These are phyloP conservation scores for Nothobranchius kuhntae DNA, from an alignment of 2,113 vertebrate genomes.

Conservation along the genomic window DNA sequence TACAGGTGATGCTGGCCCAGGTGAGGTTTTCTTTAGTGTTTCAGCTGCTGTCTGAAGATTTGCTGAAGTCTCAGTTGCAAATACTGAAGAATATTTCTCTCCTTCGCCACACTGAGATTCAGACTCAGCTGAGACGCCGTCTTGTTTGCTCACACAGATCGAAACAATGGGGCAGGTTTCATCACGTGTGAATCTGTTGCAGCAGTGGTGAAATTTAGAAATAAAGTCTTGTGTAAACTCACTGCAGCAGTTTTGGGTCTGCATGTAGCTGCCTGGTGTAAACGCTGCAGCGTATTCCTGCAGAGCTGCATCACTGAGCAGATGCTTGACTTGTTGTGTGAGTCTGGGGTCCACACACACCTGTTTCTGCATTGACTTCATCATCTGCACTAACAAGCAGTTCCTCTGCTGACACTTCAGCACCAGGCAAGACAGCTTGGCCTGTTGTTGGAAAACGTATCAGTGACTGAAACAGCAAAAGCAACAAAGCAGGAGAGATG, in stretches of 20 bases:
- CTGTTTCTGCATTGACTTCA: constrained; percentile 53
- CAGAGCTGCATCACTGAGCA: constrained; percentile 75
- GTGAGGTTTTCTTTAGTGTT: constrained; percentile 20
- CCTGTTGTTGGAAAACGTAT: constrained; percentile 54
- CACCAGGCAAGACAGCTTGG: constrained; percentile 80
- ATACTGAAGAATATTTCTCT: constrained; percentile 1
- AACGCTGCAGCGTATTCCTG: constrained; percentile 68
- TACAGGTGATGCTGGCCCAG: constrained; percentile 18
- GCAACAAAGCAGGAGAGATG: not conserved
- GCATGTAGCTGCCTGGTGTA: constrained; percentile 2
- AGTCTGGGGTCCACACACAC: constrained; percentile 59
- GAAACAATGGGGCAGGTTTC: not conserved
- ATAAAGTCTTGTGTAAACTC: constrained; percentile 22
- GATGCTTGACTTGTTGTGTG: constrained; percentile 57
- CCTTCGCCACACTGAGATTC: not conserved
- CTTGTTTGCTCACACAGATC: constrained; percentile 2
- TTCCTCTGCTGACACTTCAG: constrained; percentile 84
- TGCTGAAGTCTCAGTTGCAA: constrained; percentile 1
- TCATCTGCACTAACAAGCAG: constrained; percentile 72
- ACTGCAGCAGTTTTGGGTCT: not conserved
- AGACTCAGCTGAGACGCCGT: constrained; percentile 1
- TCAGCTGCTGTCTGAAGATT: not conserved
- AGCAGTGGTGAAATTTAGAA: constrained; percentile 24
- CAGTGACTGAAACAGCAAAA: constrained; percentile 17
- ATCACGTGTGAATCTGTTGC: constrained; percentile 39